Evolutionary conservation across 2,113 vertebrate species (phyloP).

Genomic region (Typhlomys cinereus): DNA sequence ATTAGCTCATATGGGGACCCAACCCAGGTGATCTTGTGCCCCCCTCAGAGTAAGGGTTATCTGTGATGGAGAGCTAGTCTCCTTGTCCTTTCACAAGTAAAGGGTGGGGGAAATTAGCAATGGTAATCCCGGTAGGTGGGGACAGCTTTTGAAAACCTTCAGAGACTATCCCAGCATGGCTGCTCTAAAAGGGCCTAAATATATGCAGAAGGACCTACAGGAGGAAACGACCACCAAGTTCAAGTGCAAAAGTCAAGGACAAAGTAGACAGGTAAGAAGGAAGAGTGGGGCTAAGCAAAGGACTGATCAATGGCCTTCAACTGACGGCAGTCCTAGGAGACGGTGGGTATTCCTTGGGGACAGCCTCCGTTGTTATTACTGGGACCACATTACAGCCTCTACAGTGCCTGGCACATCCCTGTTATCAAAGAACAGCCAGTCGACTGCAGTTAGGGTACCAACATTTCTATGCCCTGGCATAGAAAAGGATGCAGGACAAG

Average conservation of each 20-base stretch:
- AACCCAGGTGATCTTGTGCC: too few species aligned
- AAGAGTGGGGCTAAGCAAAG: neutral
- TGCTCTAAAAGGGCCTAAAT: too few species aligned
- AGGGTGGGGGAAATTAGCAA: too few species aligned
- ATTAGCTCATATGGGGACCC: too few species aligned
- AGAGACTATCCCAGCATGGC: too few species aligned
- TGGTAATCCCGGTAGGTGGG: too few species aligned
- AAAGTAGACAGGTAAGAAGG: neutral
- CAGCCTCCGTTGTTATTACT: neutral
- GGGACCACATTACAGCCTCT: neutral
- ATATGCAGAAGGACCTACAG: neutral
- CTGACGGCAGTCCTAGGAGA: neutral
- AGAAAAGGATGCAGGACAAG: neutral
- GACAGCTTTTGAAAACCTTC: too few species aligned
- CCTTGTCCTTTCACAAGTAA: too few species aligned
- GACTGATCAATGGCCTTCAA: neutral
- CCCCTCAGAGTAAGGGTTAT: neutral
- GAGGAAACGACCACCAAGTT: neutral
- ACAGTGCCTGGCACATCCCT: neutral
- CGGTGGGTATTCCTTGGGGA: neutral
- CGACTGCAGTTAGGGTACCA: neutral
- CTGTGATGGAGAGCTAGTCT: neutral
- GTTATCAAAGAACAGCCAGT: neutral
- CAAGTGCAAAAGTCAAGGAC: neutral
- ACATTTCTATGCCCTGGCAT: neutral